Evolutionary conservation across 2,113 vertebrate species (phyloP).

Genomic region (Etheostoma spectabile): DNA sequence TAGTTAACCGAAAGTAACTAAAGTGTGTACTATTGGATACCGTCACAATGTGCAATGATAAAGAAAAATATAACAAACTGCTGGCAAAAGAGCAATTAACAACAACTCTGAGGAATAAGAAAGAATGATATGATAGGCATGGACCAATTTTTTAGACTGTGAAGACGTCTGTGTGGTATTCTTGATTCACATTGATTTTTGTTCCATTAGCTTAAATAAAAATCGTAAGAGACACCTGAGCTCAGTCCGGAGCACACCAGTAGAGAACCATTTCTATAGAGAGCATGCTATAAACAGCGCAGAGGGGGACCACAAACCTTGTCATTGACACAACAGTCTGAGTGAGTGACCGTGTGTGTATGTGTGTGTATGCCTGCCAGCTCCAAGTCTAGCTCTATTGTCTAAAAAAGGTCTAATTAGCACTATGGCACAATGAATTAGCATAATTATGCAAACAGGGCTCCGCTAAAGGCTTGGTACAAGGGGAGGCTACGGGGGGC

Average conservation of each 20-base stretch:
- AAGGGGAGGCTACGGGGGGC: slow-evolving; percentile 76
- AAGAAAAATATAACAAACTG: slow-evolving; percentile 10
- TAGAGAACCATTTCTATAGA: slow-evolving; percentile 69
- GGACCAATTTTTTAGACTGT: background rate
- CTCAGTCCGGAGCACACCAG: slow-evolving; percentile 58
- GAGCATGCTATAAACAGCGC: slow-evolving; percentile 76
- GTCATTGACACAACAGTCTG: slow-evolving; percentile 83
- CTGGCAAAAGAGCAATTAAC: slow-evolving; percentile 16
- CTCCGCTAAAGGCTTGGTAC: slow-evolving; percentile 77
- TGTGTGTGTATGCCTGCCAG: slow-evolving; percentile 69
- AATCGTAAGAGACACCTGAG: slow-evolving; percentile 71
- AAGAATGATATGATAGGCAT: background rate
- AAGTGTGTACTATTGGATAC: background rate
- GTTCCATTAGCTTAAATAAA: slow-evolving; percentile 61
- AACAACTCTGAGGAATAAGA: slow-evolving; percentile 7
- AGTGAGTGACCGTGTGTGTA: slow-evolving; percentile 41
- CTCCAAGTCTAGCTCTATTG: slow-evolving; percentile 80
- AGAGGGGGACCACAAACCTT: slow-evolving; percentile 81
- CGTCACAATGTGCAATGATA: background rate
- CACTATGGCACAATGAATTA: slow-evolving; percentile 83
- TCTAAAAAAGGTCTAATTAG: slow-evolving; percentile 86
- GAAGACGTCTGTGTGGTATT: slow-evolving; percentile 23
- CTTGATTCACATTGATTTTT: slow-evolving; percentile 57
- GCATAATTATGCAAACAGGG: slow-evolving; percentile 86
- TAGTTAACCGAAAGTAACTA: background rate